Conservation (phyloP, 2,113 vertebrate species). For the Sander vitreus region DNA sequence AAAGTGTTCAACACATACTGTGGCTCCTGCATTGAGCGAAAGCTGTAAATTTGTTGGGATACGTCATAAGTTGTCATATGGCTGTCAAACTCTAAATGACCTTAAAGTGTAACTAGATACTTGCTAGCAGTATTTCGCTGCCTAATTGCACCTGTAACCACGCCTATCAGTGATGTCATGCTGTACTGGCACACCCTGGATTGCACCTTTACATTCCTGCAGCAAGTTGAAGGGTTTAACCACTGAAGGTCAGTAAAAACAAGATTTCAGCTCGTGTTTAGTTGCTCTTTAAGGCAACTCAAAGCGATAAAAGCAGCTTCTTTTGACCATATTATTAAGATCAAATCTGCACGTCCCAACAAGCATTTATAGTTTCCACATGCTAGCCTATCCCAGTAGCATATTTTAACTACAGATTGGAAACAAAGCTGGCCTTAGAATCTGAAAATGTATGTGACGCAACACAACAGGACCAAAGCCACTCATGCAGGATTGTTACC, state of each 20-base stretch:
- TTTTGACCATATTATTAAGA: background rate
- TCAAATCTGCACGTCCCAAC: background rate
- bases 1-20: slow-evolving; percentile 2
- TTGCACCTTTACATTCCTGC: background rate
- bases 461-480: background rate
- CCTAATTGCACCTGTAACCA: background rate
- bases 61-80: background rate
- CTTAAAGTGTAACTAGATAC: background rate
- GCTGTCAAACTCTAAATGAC: background rate
- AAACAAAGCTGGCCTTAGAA: background rate
- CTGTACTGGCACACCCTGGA: background rate
- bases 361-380: background rate
- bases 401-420: background rate
- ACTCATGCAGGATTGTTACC: background rate
- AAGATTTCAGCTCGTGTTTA: background rate
- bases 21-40: background rate
- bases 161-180: background rate
- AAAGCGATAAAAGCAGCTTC: background rate
- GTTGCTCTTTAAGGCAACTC: too few relatives aligned
- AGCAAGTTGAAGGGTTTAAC: background rate
- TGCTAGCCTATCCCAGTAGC: background rate
- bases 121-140: background rate
- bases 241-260: background rate
- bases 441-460: background rate
- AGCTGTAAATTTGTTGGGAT: background rate